A percentile compares a stretch with the other conserved stretches of the same genome.
These are phyloP conservation scores for Anguilla pacifica DNA, from an alignment of 2,797 vertebrate genomes.

Conservation along the genomic window DNA sequence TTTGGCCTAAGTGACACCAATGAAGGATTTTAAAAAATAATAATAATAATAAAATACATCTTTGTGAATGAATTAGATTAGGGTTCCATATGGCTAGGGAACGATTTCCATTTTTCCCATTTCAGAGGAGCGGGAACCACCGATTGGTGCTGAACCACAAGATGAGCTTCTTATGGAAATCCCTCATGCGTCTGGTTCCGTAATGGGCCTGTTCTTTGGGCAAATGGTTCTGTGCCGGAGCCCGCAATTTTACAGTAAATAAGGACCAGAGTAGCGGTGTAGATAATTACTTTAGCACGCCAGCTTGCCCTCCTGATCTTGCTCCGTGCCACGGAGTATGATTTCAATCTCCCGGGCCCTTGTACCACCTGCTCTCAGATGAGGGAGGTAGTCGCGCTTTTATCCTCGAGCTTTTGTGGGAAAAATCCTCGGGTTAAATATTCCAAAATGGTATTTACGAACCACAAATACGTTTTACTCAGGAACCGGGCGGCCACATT, in stretches of 20 bases:
- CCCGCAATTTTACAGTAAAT: background rate
- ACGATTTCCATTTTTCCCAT: background rate
- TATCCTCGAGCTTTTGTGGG: background rate
- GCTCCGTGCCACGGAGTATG: background rate
- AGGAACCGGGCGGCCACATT: background rate
- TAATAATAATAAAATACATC: background rate
- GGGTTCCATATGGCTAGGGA: background rate
- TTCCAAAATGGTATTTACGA: background rate
- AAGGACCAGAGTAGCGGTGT: background rate
- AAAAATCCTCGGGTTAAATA: background rate
- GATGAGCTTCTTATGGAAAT: background rate
- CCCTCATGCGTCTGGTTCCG: background rate
- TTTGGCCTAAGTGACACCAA: background rate
- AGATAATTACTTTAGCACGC: background rate
- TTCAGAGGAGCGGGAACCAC: background rate
- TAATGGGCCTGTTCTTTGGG: background rate
- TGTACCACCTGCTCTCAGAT: background rate
- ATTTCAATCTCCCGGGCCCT: background rate
- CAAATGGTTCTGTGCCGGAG: background rate
- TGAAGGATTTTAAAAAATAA: too few relatives aligned
- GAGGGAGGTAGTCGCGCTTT: background rate
- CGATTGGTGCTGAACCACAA: background rate
- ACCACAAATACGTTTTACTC: background rate
- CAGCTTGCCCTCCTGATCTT: background rate
- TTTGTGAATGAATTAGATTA: background rate